A percentile compares a stretch with the other conserved stretches of the same genome.
Evolutionary conservation across 2,888 invertebrate species (phyloP).

Genomic region (Callyntrura guangdongensis): DNA sequence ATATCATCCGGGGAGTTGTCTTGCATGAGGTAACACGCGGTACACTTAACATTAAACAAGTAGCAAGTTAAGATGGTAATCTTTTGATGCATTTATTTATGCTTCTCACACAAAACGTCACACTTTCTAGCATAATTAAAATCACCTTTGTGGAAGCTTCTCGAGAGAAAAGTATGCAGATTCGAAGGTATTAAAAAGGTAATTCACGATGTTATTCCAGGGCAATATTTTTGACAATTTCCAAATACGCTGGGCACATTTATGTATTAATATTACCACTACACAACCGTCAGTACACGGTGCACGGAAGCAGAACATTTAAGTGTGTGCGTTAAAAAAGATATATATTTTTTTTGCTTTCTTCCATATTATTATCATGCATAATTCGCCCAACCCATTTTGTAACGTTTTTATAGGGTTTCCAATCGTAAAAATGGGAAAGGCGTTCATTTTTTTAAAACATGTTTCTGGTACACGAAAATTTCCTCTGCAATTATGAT

Average conservation of each 20-base stretch:
- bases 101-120: background rate
- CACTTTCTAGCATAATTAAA: background rate
- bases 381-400: conserved; percentile 30
- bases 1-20: no score
- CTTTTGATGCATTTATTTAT: background rate
- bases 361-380: background rate
- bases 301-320: background rate
- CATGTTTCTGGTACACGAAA: background rate
- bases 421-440: conserved; percentile 55
- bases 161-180: background rate
- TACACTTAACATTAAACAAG: no score
- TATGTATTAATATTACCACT: background rate
- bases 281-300: background rate
- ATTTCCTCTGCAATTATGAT: background rate
- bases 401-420: conserved; percentile 62
- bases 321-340: background rate
- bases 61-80: background rate
- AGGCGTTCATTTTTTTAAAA: conserved; percentile 16
- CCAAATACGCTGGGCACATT: background rate
- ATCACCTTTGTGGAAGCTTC: background rate
- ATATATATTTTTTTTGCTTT: background rate
- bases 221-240: background rate
- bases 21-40: no score
- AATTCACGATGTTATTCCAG: background rate
- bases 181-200: background rate